Percentiles rank a stretch among this genome's conserved stretches.
phyloP scores from a whole-genome alignment of 2,888 invertebrate species.

The Spisula subtruncata region DNA sequence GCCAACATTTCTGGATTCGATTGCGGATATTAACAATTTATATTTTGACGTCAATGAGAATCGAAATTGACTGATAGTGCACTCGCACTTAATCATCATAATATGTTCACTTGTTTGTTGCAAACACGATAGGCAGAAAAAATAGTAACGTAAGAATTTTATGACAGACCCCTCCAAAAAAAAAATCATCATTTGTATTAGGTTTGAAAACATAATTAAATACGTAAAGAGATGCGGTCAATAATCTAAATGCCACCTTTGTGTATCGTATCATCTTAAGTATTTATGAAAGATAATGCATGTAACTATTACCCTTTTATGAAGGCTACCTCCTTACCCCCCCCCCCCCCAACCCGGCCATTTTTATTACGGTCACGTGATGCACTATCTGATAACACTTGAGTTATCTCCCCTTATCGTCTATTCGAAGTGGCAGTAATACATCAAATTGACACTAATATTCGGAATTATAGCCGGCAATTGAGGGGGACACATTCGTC shows the following conservation, averaged over 20 bases:
- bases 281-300: too few species aligned
- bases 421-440: conserved; percentile 27
- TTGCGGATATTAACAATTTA: not conserved
- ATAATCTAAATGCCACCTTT: too few species aligned
- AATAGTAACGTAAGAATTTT: not conserved
- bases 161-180: too few species aligned
- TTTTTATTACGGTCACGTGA: conserved; percentile 54
- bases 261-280: too few species aligned
- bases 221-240: too few species aligned
- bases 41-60: conserved; percentile 1
- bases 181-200: too few species aligned
- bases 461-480: conserved; percentile 45
- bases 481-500: conserved; percentile 48
- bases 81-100: not conserved
- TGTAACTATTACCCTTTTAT: not conserved
- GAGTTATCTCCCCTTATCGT: conserved; percentile 56
- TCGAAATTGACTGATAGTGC: not conserved
- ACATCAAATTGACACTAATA: conserved; percentile 64
- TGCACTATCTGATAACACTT: conserved; percentile 42
- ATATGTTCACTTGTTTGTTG: not conserved
- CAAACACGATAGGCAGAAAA: not conserved
- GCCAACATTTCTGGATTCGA: not conserved
- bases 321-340: too few species aligned
- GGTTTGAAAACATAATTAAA: too few species aligned
- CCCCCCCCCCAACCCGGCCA: too few species aligned